These are phyloP conservation scores for Deroplatys truncata DNA, from an alignment of 2,888 invertebrate genomes.

Conservation along the genomic window DNA sequence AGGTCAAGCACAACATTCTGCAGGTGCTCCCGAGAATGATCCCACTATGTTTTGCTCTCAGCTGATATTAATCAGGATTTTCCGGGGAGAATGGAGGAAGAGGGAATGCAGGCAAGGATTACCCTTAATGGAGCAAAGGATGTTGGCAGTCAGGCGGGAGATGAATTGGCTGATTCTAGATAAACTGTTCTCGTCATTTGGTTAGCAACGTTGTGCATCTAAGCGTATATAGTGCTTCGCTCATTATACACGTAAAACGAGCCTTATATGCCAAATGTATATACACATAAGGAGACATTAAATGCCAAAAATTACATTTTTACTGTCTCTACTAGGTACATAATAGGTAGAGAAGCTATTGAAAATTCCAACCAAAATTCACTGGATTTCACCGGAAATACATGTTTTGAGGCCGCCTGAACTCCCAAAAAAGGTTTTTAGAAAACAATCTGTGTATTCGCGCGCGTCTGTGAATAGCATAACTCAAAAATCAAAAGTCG, in stretches of 20 bases:
- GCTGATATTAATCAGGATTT: constrained; percentile 16
- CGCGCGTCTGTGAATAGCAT: too few relatives aligned
- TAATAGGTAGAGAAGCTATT: too few relatives aligned
- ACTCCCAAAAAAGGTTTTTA: too few relatives aligned
- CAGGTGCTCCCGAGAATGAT: neutral
- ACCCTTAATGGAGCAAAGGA: constrained; percentile 3
- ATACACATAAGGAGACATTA: too few relatives aligned
- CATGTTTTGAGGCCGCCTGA: too few relatives aligned
- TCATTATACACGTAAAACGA: neutral
- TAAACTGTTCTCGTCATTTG: neutral
- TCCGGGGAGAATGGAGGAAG: neutral
- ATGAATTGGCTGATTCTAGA: neutral
- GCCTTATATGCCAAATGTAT: too few relatives aligned
- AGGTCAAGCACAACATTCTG: neutral
- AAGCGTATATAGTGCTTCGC: neutral
- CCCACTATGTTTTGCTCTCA: neutral
- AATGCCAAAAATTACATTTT: too few relatives aligned
- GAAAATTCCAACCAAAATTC: too few relatives aligned
- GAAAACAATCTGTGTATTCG: too few relatives aligned
- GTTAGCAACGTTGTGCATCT: neutral
- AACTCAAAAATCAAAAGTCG: too few relatives aligned
- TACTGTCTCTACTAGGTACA: too few relatives aligned
- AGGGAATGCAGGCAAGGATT: neutral
- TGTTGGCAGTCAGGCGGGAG: neutral
- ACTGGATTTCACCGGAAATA: too few relatives aligned